Evolutionary conservation across 2,888 invertebrate species (phyloP), one percentile per base, ranked within the genome.

Genomic region (Muscina levida): DNA sequence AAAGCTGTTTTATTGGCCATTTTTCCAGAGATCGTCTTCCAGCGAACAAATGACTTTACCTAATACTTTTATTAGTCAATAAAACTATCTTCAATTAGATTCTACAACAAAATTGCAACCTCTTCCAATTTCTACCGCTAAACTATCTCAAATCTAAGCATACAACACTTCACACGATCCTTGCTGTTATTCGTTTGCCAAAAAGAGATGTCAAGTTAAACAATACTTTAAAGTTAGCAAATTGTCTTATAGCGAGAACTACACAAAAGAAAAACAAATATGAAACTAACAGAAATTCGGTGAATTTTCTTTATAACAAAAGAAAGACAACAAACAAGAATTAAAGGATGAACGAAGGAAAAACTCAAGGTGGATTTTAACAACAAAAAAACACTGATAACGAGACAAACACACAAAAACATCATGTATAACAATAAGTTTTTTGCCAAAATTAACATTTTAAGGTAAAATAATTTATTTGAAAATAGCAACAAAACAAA

Each of bases 151-250:
- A n/a, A n/a, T n/a, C n/a, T n/a, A n/a, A n/a, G n/a, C n/a, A n/a
- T n/a, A n/a, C n/a, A 31, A 31, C 31, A 5, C 8, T 31, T 8
- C 31, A 31, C 24, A 53, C 53, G 53, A 53, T 53, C 13, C 22
- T 24, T 53, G 53, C 24, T 53, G 53, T 53, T 24, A 10, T 13
- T 24, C 4, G 53, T 53, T 53, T 31, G 3, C 31, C n/a, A 26
- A 59, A 66, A 73, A 15, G 37, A 42, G 51, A 62, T 46, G 56
- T 26, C 57, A 44, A 68, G 39, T 65, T 67, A 79, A 71, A 70
- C 75, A 51, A 75, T 67, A 75, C 56, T 72, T 71, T 67, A 65
- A 76, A 53, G n/a, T 17, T 22, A 59, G 48, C 48, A 5, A 68
- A 46, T 39, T 19, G 44, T 48, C 26, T 46, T 48, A 70, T 31